Evolutionary conservation across 2,888 invertebrate species (phyloP), one percentile per base, ranked within the genome.

Genomic region (Lycophotia porphyrea): DNA sequence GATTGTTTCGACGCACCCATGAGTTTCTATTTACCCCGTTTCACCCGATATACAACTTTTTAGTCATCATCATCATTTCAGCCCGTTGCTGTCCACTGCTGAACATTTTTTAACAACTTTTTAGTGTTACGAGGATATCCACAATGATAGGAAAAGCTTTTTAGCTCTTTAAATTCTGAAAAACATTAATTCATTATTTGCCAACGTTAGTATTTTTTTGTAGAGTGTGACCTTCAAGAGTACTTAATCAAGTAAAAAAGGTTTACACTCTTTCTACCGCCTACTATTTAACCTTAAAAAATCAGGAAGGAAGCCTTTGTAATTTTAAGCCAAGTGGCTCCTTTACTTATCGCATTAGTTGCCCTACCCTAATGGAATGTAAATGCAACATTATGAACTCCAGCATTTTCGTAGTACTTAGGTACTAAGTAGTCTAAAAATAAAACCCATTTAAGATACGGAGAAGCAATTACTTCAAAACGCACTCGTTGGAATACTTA

Each of bases 391-490:
- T 68, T 58, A 76, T 66, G 58, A 84, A 75, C 71, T 63, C 42
- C 34, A 61, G 31, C 60, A 52, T 69, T 76, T 70, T 78, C 42
- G 47, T 18, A 61, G 31, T 44, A 65, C 11, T 11, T 44, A 36
- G 5, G 11, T 71, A 69, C 66, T 67, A 55, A 75, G 72, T 71
- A 63, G 34, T 84, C 78, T 73, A 78, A 88, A 88, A 88, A 84
- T 87, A 87, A 81, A 84, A 47, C 71, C 71, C 74, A 58, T 71
- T 82, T 74, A 34, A 72, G 65, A 81, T 83, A 80, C 67, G 34
- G 52, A 63, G 44, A 65, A 77, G 52, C 67, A 76, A 84, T 84
- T 76, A 83, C 74, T 82, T 72, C 60, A 66, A 81, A 55, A 81
- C 72, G 71, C 68, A 81, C 64, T 71, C 63, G 18, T 36, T 44